These are phyloP conservation scores for Tapirus indicus DNA, from an alignment of 2,797 vertebrate genomes.

Conservation along the genomic window DNA sequence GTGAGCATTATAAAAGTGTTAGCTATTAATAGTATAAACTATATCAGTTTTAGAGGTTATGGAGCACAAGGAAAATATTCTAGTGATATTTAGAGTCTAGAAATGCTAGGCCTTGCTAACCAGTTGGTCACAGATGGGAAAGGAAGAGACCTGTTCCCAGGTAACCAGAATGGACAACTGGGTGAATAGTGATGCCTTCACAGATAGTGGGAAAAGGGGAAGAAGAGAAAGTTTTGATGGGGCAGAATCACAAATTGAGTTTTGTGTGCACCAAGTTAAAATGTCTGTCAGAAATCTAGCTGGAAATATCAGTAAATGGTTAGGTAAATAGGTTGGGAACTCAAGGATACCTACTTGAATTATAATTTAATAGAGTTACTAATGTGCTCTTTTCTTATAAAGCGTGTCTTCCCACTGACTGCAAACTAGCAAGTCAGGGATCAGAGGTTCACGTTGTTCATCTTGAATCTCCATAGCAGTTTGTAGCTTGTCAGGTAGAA, in stretches of 20 bases:
- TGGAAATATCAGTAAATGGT: not conserved
- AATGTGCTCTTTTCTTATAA: not conserved
- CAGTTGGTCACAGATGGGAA: not conserved
- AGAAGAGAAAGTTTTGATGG: not conserved
- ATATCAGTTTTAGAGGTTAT: not conserved
- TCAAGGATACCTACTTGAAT: not conserved
- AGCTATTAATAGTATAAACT: not conserved
- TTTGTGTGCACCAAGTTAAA: not conserved
- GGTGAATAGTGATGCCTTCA: not conserved
- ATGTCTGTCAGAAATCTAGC: not conserved
- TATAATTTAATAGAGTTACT: not conserved
- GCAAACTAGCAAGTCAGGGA: not conserved
- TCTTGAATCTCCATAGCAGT: not conserved
- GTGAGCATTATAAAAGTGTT: not conserved
- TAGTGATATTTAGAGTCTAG: not conserved
- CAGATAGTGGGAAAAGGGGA: not conserved
- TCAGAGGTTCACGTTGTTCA: not conserved
- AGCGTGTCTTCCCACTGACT: not conserved
- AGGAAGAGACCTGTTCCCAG: not conserved
- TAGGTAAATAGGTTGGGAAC: not conserved
- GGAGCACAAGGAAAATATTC: not conserved
- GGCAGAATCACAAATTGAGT: not conserved
- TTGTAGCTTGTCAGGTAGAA: not conserved
- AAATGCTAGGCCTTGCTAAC: not conserved
- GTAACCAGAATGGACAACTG: not conserved